Evolutionary conservation across 2,888 invertebrate species (phyloP).

Genomic region (Sussaba pulchella): DNA sequence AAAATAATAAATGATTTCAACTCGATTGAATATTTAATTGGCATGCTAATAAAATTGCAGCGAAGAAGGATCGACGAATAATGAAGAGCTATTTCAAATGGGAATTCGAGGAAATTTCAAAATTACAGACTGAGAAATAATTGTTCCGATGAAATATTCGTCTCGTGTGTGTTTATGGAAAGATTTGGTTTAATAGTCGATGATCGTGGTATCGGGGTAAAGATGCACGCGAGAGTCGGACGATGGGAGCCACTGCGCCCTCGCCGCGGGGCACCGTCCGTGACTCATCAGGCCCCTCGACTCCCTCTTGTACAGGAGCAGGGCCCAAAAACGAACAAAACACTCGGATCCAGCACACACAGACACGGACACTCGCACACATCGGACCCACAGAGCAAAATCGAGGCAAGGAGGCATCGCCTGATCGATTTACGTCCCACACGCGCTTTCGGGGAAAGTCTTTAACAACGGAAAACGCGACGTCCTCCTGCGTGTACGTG

Average conservation of each 20-base stretch:
- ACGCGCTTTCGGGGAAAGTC: conserved; percentile 79
- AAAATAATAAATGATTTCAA: no score
- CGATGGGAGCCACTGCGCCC: conserved; percentile 80
- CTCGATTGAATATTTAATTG: no score
- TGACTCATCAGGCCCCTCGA: conserved; percentile 84
- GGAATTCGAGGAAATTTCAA: neutral
- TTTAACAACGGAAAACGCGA: conserved; percentile 78
- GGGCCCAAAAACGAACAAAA: conserved; percentile 77
- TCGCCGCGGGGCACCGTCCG: conserved; percentile 83
- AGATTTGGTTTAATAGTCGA: neutral
- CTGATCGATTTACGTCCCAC: conserved; percentile 83
- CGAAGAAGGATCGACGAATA: neutral
- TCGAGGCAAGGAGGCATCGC: conserved; percentile 76
- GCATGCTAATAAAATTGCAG: no score
- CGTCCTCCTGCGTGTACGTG: conserved; percentile 44
- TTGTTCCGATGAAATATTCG: neutral
- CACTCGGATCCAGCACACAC: conserved; percentile 52
- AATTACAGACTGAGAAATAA: neutral
- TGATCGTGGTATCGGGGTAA: neutral
- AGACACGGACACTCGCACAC: conserved; percentile 16
- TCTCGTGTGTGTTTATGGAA: neutral
- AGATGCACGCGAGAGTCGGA: conserved; percentile 21
- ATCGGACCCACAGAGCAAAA: conserved; percentile 60
- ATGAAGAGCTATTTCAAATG: neutral
- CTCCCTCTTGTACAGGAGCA: conserved; percentile 82